Evolutionary conservation across 2,113 vertebrate genomes (phyloP), one percentile per base, ranked within the genome.

Genomic region (Corythaeola cristata): DNA sequence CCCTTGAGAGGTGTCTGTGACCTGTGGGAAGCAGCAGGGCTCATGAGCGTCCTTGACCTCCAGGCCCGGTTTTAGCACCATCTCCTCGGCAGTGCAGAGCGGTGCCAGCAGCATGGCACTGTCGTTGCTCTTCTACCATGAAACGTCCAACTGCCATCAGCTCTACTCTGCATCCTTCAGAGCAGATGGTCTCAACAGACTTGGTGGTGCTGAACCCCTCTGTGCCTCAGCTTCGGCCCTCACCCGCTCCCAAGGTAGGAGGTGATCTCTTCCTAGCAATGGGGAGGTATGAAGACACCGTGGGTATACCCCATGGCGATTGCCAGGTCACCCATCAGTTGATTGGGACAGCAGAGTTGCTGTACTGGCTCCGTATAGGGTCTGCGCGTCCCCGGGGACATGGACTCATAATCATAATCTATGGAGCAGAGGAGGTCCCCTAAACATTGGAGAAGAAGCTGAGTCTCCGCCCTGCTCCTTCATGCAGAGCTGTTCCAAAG

Each of bases 41-140:
- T 77, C 19, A 24, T 0, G 4, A 72, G 6, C 0, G 0, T 33
- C 7, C 60, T 28, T 22, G 50, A 30, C 10, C 32, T 37, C n/a
- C 58, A 33, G 23, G 14, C 37, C 15, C 20, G 18, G 16, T 28
- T 72, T 50, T 21, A 49, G 30, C 41, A 8, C 16, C 49, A 37
- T 24, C 21, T 49, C 23, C 18, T 16, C 2, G 1, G 5, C 0
- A 1, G 50, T 32, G 32, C 27, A 17, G 60, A 47, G 52, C 0
- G 1, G 27, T 33, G 63, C 24, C 35, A 60, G 17, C 0, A 1
- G 39, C 27, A 7, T 9, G 8, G 20, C n/a, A 9, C 24, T 41
- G 37, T 21, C 33, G 24, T 39, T 4, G 2, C 24, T 71, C 35
- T 53, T 62, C 33, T 68, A 4, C 50, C 30, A 9, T 6, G 12